Conservation (phyloP, 64 coral and sea anemone species). For the Exaiptasia diaphana region DNA sequence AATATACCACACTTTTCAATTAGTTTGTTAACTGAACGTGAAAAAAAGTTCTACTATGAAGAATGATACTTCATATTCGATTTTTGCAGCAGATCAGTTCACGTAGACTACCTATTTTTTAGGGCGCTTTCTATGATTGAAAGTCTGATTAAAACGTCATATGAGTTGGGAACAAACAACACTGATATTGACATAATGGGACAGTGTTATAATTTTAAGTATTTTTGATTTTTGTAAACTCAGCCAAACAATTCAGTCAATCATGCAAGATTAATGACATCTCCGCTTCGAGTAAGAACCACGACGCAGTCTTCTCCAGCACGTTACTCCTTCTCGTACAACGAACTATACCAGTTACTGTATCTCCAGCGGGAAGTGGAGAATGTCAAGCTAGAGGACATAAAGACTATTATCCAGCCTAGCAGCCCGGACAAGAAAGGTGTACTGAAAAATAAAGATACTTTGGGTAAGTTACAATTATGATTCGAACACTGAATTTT, state of each 20-base stretch:
- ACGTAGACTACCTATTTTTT: no score
- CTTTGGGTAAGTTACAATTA: neutral
- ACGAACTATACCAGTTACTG: neutral
- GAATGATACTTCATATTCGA: no score
- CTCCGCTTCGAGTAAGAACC: neutral
- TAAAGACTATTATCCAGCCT: neutral
- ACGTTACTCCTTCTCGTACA: neutral
- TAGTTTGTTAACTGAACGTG: no score
- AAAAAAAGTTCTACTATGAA: no score
- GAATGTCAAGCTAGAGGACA: slow-evolving; percentile 13
- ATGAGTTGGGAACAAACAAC: no score
- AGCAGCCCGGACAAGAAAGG: neutral
- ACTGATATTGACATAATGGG: neutral
- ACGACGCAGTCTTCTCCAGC: neutral
- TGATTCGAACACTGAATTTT: no score
- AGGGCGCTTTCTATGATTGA: no score
- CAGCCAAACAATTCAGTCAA: neutral
- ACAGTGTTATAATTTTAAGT: neutral
- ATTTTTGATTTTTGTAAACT: neutral
- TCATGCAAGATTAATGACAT: neutral
- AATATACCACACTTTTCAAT: no score
- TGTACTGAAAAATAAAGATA: neutral
- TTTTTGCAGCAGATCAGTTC: no score
- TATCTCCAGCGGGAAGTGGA: neutral
- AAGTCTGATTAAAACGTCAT: no score